Base-by-base conservation (phyloP, 2,797 vertebrate genomes). In the Tachyglossus aculeatus region DNA sequence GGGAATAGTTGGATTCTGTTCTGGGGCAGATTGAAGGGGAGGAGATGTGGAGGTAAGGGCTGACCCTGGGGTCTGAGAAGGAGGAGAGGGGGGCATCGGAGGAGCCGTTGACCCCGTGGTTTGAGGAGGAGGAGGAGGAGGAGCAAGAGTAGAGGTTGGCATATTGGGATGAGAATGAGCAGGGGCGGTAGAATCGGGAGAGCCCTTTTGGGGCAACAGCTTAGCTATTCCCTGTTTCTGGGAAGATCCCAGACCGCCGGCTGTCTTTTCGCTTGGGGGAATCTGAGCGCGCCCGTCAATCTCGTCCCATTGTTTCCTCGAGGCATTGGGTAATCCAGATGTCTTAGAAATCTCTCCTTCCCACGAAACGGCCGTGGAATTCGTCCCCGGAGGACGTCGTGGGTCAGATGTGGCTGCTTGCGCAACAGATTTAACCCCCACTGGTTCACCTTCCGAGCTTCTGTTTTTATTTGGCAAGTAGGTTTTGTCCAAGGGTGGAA, bases 261-360 rank as follows among this genome's bases (percentile, higher is more conserved):
- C 25, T 47, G 29, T 55, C 18, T 7, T 39, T 63, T 54, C 54
- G 38, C 61, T 16, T 32, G 47, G 61, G 51, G 81, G 57, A 41
- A 65, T 14, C 47, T 3, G 9, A 8, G 59, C 52, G 6, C 4
- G 53, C 1, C 8, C 39, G 11, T 64, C 52, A 4, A 16, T 48
- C n/a, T 50, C 48, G 13, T 77, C 80, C 40, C 77, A n/a, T 7
- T 63, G 59, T 57, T 82, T 67, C 33, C 57, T 59, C 27, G 54
- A 1, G 0, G 73, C 29, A 47, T 27, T 58, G 1, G 55, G 70
- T 60, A 83, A 41, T 10, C 74, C 60, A 18, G 64, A 14, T 4
- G 51, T 72, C 39, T 61, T 74, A 33, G 69, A 69, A 47, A 79
- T 25, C 5, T 54, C 6, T 6, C 40, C 24, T 16, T 44, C 61